Percentiles rank a stretch among this genome's conserved stretches.
These are phyloP conservation scores for Varanus komodoensis DNA, from an alignment of 2,113 vertebrate genomes.

Conservation along the genomic window DNA sequence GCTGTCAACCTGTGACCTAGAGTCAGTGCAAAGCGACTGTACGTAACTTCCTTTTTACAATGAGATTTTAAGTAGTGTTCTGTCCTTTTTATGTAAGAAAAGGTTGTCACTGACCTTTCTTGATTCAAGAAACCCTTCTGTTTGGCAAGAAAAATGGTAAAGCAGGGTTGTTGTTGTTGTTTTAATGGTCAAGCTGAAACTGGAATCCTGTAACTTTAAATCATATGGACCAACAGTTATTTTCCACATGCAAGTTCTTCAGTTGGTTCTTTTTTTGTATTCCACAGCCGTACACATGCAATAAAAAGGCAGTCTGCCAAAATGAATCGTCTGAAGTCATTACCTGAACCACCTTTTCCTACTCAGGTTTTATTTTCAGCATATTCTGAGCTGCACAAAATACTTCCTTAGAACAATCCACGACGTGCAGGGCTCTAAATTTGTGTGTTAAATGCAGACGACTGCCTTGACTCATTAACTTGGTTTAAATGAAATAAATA, in stretches of 20 bases:
- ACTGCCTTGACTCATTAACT: not conserved
- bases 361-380: not conserved
- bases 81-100: slow-evolving; percentile 53
- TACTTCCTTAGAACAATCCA: not conserved
- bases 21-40: slow-evolving; percentile 47
- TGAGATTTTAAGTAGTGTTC: slow-evolving; percentile 60
- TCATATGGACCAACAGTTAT: slow-evolving; percentile 62
- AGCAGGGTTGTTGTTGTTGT: slow-evolving; percentile 19
- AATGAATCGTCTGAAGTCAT: not conserved
- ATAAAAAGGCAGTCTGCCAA: slow-evolving; percentile 74
- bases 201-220: slow-evolving; percentile 66
- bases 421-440: not conserved
- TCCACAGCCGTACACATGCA: slow-evolving; percentile 66
- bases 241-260: slow-evolving; percentile 56
- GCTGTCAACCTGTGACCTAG: slow-evolving; percentile 47
- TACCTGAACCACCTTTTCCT: not conserved
- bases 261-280: slow-evolving; percentile 61
- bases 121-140: slow-evolving; percentile 57
- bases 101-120: slow-evolving; percentile 58
- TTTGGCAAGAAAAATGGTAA: not conserved
- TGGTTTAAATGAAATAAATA: not conserved
- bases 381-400: not conserved
- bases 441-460: not conserved
- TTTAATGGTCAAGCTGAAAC: slow-evolving; percentile 27
- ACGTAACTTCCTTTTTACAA: slow-evolving; percentile 44